Percentiles rank a stretch among this genome's conserved stretches.
Evolutionary conservation across 2,888 invertebrate species (phyloP).

Genomic region (Polyploca ridens): DNA sequence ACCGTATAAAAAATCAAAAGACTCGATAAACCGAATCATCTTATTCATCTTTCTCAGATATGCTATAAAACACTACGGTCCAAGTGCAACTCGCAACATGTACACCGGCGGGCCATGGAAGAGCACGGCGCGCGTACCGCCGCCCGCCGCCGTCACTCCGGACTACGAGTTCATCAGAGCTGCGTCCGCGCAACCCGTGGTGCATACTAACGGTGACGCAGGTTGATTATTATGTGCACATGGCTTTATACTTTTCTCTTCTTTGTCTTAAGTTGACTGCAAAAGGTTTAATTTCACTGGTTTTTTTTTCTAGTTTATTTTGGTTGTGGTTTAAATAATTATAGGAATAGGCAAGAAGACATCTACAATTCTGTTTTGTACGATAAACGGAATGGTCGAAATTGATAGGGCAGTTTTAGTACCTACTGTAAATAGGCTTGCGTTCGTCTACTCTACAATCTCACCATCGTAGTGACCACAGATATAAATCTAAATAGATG

Average conservation of each 20-base stretch:
- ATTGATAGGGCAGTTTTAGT: no score
- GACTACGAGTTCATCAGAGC: conserved; percentile 69
- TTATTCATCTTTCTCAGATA: conserved; percentile 49
- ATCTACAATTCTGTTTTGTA: no score
- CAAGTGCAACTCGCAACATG: conserved; percentile 52
- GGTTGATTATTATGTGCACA: conserved; percentile 62
- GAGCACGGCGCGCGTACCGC: conserved; percentile 56
- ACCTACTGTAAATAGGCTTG: no score
- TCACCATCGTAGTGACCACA: no score
- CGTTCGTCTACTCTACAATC: no score
- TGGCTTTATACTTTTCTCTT: conserved; percentile 26
- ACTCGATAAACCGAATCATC: not conserved
- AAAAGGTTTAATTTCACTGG: not conserved
- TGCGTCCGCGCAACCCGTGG: conserved; percentile 53
- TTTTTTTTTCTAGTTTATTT: no score
- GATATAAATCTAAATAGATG: no score
- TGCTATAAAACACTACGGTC: conserved; percentile 59
- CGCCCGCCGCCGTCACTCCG: conserved; percentile 43
- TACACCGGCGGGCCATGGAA: conserved; percentile 59
- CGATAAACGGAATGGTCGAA: no score
- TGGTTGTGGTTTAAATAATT: no score
- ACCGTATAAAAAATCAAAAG: not conserved
- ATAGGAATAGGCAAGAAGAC: no score
- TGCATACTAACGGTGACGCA: conserved; percentile 71
- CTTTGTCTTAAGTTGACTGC: conserved; percentile 9